A percentile compares a stretch with the other conserved stretches of the same genome.
These are phyloP conservation scores for Rotaria sp. DNA, from an alignment of 2,888 invertebrate genomes.

Conservation along the genomic window DNA sequence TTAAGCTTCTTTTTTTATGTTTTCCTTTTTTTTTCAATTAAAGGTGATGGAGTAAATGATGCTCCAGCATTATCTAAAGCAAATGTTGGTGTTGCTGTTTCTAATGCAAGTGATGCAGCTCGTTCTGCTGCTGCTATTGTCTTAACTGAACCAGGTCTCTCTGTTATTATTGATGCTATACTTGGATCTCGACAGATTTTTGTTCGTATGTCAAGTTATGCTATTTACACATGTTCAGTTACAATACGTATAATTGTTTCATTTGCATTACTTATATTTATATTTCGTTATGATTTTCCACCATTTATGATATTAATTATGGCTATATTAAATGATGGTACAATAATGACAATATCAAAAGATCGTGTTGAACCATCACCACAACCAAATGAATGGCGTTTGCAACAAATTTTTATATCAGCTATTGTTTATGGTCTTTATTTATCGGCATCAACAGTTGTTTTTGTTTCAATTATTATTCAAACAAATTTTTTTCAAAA, in stretches of 20 bases:
- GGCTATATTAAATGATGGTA: background rate
- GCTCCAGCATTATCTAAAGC: background rate
- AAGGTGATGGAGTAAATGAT: slow-evolving; percentile 7
- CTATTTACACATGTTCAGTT: slow-evolving; percentile 17
- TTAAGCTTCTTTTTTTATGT: background rate
- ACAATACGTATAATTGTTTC: background rate
- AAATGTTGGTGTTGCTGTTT: background rate
- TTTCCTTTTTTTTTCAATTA: background rate
- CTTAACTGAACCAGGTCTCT: background rate
- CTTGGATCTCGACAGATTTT: background rate
- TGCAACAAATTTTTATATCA: background rate
- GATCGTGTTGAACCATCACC: background rate
- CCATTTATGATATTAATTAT: background rate
- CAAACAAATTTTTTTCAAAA: background rate
- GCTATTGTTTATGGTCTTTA: background rate
- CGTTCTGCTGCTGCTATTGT: background rate
- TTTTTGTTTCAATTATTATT: background rate
- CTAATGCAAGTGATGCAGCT: background rate
- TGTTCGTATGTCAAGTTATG: background rate
- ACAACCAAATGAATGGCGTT: background rate
- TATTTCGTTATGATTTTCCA: slow-evolving; percentile 9
- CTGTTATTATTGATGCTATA: background rate
- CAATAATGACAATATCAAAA: background rate
- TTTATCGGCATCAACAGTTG: background rate
- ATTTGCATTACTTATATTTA: background rate